Evolutionary conservation across 2,113 vertebrate genomes (phyloP).

Genomic region (Cinclus cinclus): DNA sequence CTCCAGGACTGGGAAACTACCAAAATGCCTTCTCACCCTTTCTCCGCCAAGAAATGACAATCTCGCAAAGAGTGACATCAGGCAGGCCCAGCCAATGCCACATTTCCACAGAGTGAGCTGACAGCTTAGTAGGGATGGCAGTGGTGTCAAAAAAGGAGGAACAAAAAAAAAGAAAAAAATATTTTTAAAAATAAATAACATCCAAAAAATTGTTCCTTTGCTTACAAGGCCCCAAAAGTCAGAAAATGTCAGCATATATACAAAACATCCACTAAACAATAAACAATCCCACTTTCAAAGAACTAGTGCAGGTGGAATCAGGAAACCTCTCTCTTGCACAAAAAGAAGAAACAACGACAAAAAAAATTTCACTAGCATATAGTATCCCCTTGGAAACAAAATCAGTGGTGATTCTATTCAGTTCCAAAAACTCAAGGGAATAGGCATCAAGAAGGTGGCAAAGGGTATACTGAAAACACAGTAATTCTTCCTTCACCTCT

Average conservation of each 20-base stretch:
- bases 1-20: background rate
- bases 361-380: background rate
- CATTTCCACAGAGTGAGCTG: background rate
- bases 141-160: fast-evolving
- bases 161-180: background rate
- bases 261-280: background rate
- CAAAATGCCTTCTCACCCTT: background rate
- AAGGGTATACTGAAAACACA: background rate
- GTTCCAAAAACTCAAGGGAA: background rate
- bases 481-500: background rate
- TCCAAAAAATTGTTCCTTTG: background rate
- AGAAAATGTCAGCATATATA: background rate
- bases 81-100: background rate
- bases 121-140: background rate
- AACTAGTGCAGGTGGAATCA: background rate
- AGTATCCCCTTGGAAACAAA: background rate
- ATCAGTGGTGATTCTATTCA: background rate
- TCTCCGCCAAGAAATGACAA: background rate
- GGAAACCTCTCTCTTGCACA: background rate
- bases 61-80: background rate
- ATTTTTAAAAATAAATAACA: too few relatives aligned
- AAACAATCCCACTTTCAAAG: background rate
- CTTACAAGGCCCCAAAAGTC: background rate
- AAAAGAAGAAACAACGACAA: background rate
- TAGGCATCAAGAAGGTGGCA: background rate